Percentiles rank a stretch among this genome's conserved stretches.
Evolutionary conservation across 1,140 invertebrate genomes (phyloP).

Genomic region (Diachasmimorpha longicaudata): DNA sequence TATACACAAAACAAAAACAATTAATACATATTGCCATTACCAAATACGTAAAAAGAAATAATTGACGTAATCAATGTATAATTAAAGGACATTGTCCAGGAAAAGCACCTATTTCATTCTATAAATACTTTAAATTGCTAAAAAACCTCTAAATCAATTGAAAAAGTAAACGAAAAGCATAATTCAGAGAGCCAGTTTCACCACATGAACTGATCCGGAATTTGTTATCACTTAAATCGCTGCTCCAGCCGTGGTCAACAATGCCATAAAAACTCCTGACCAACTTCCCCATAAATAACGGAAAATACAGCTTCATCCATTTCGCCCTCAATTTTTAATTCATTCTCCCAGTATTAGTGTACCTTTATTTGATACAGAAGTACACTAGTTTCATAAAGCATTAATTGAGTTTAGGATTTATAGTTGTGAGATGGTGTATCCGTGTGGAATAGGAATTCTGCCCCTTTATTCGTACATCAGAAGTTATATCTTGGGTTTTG

Average conservation of each 20-base stretch:
- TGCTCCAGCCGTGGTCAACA: not conserved
- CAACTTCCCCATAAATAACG: not conserved
- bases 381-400: not conserved
- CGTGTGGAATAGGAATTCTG: not conserved
- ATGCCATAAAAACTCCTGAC: not conserved
- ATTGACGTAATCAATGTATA: too few species aligned
- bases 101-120: too few species aligned
- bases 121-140: too few species aligned
- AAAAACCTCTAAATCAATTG: too few species aligned
- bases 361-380: not conserved
- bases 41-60: too few species aligned
- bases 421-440: not conserved
- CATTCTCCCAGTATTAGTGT: not conserved
- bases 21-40: too few species aligned
- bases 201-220: not conserved
- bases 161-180: too few species aligned
- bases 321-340: not conserved
- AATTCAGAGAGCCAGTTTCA: too few species aligned
- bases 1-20: too few species aligned
- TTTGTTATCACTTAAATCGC: not conserved
- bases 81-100: too few species aligned
- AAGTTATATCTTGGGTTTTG: not conserved
- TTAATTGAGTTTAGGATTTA: conserved; percentile 17
- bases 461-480: not conserved
- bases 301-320: not conserved